Percentiles rank a stretch among this genome's conserved stretches.
Evolutionary conservation across 92 coral and sea anemone species (phyloP).

Genomic region (Parazoanthus swiftii): DNA sequence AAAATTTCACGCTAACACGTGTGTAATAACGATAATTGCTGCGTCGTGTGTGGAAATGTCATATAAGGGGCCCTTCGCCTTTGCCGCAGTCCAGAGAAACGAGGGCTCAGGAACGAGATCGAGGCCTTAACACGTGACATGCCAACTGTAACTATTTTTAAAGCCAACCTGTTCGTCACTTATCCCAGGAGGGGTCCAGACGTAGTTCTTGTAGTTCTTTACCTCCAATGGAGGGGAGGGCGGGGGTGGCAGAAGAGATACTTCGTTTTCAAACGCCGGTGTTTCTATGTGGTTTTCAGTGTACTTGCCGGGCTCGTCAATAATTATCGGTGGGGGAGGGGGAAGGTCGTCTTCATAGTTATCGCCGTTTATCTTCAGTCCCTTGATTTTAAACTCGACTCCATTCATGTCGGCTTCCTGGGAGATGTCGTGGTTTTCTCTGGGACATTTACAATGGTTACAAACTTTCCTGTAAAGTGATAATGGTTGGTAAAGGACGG

Average conservation of each 20-base stretch:
- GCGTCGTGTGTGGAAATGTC: too few relatives aligned
- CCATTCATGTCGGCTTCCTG: conserved; percentile 66
- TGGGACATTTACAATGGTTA: conserved; percentile 90
- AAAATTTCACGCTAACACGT: too few relatives aligned
- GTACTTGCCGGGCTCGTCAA: conserved; percentile 48
- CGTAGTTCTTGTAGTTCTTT: conserved; percentile 61
- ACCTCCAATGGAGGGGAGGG: conserved; percentile 43
- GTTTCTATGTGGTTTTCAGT: conserved; percentile 52
- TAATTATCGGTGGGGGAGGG: conserved; percentile 64
- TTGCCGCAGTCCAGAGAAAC: neutral
- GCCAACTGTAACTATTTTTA: neutral
- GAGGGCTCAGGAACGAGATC: neutral
- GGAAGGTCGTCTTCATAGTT: conserved; percentile 48
- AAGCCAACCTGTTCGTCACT: conserved; percentile 81
- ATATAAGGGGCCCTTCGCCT: too few relatives aligned
- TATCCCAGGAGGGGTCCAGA: conserved; percentile 92
- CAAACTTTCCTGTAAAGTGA: conserved; percentile 79
- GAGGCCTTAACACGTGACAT: neutral
- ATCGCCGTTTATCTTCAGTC: conserved; percentile 63
- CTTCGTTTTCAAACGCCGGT: conserved; percentile 54
- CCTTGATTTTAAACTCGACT: conserved; percentile 73
- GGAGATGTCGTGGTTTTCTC: conserved; percentile 88
- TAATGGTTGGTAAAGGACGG: too few relatives aligned
- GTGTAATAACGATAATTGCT: too few relatives aligned
- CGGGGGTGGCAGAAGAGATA: conserved; percentile 54